These are phyloP conservation scores for Cercopithecus mitis DNA, from an alignment of 2,797 vertebrate genomes.

Conservation along the genomic window DNA sequence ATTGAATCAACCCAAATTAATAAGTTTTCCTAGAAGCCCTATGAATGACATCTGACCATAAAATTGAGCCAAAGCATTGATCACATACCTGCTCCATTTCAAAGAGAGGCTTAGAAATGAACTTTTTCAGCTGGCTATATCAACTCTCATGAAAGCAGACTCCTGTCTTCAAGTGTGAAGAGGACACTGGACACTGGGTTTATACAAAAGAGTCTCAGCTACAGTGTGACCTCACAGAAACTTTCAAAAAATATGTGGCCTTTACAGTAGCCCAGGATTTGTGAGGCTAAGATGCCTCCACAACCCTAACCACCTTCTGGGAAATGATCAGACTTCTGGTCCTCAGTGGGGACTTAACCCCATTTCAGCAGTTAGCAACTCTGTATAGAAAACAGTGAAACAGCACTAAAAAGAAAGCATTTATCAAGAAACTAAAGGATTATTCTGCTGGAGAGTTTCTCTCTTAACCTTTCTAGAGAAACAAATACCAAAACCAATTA, in stretches of 20 bases:
- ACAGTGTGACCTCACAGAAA: neutral
- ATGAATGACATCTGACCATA: neutral
- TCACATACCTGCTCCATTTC: fast-evolving
- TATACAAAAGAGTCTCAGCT: neutral
- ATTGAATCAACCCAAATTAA: neutral
- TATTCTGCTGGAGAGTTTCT: neutral
- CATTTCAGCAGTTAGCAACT: neutral
- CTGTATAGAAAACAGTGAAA: neutral
- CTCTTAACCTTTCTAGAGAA: constrained; percentile 36
- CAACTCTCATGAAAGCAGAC: neutral
- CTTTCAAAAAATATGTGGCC: neutral
- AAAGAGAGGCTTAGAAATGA: neutral
- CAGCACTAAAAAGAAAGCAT: neutral
- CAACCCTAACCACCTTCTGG: neutral
- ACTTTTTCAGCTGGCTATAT: neutral
- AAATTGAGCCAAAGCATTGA: neutral
- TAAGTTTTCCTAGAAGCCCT: neutral
- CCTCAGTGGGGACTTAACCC: neutral
- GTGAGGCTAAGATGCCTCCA: neutral
- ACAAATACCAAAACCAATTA: constrained; percentile 50
- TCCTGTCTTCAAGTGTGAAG: neutral
- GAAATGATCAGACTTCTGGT: neutral
- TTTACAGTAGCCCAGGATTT: neutral
- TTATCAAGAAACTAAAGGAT: neutral
- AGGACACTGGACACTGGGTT: neutral